Evolutionary conservation across 2,113 vertebrate species (phyloP), one percentile per base, ranked within the genome.

Genomic region (Garra rufa): DNA sequence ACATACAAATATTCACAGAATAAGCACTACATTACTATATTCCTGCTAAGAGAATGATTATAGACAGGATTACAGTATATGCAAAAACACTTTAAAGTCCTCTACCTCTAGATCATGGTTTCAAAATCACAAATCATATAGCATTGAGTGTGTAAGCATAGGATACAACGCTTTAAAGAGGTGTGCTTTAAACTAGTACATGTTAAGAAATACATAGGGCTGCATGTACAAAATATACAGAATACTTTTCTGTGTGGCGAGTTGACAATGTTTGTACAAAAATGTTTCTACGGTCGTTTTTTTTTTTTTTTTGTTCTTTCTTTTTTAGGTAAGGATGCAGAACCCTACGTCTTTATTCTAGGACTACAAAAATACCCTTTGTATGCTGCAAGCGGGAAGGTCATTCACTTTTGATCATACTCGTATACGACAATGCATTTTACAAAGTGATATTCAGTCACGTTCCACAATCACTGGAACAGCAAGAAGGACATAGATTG

Each of bases 21-120:
- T 95, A 96, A 96, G 95, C 97, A 95, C 95, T 96, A 95, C 94
- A 80, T 94, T 93, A 95, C 96, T 95, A 95, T 95, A 96, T 92
- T 95, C 96, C 96, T 96, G 96, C 96, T 94, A 94, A 95, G 87
- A 91, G 93, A 94, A 93, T 93, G 88, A 90, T 92, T 94, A 94
- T 93, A 95, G 96, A 94, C 96, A 96, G 96, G 96, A 96, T 95
- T 95, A 95, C 95, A 96, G 97, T 96, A 94, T 94, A 95, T 96
- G 97, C 95, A 95, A 95, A 79, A 96, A 97, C 95, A 96, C 94
- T 93, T 93, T 92, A 89, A 93, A 92, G 91, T 87, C 82, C 89
- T 91, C 95, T 96, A 97, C 91, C 73, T 94, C 95, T 96, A 96
- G 90, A 50, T 93, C 90, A 94, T 94, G 93, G 92, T 91, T 94